A percentile compares a stretch with the other conserved stretches of the same genome.
These are phyloP conservation scores for Channa argus DNA, from an alignment of 2,113 vertebrate species.

Conservation along the genomic window DNA sequence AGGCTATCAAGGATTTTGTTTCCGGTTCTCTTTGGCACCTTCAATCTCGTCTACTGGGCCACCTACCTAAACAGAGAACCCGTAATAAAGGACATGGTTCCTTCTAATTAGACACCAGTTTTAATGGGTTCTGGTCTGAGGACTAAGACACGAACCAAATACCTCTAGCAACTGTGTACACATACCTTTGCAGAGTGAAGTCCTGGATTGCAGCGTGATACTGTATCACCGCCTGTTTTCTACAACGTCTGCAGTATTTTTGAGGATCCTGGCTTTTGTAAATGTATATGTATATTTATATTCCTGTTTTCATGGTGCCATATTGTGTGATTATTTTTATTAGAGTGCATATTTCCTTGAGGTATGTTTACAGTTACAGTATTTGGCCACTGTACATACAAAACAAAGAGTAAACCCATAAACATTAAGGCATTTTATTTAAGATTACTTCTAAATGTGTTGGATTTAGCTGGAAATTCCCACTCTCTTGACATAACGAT, in stretches of 20 bases:
- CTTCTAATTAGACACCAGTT: constrained; percentile 84
- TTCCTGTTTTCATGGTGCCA: constrained; percentile 73
- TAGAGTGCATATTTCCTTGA: constrained; percentile 63
- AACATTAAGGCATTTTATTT: constrained; percentile 58
- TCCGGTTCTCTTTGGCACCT: constrained; percentile 95
- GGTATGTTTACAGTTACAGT: constrained; percentile 68
- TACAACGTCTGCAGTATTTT: constrained; percentile 84
- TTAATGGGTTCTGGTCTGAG: constrained; percentile 76
- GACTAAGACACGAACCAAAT: constrained; percentile 89
- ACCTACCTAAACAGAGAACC: constrained; percentile 98
- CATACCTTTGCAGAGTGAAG: constrained; percentile 84
- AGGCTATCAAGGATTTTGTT: constrained; percentile 99
- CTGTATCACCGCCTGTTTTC: constrained; percentile 79
- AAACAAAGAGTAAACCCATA: constrained; percentile 39
- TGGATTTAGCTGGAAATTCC: constrained; percentile 40
- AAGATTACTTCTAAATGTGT: constrained; percentile 55
- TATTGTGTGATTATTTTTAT: constrained; percentile 66
- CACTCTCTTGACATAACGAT: constrained; percentile 54
- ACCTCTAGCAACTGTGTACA: constrained; percentile 91
- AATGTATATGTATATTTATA: constrained; percentile 82
- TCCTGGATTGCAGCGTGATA: constrained; percentile 76
- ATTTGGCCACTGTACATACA: constrained; percentile 71
- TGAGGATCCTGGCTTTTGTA: constrained; percentile 81
- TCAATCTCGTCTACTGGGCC: constrained; percentile 99
- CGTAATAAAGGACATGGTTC: constrained; percentile 92